These are phyloP conservation scores for Limnephilus lunatus DNA, from an alignment of 2,888 invertebrate species.

Conservation along the genomic window DNA sequence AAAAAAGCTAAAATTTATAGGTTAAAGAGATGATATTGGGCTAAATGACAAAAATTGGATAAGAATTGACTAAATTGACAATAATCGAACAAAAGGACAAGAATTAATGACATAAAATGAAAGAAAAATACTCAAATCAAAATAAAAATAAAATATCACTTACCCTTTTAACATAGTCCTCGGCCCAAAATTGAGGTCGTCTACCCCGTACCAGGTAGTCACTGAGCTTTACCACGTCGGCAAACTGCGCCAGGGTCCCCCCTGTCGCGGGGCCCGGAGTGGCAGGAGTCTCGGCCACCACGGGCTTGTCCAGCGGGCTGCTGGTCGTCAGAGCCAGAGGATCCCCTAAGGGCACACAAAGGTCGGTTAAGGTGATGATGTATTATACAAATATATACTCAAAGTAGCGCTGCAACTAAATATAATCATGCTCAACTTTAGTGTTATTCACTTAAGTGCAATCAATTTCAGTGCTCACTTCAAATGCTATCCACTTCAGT, in stretches of 20 bases:
- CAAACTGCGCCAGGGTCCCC: conserved; percentile 72
- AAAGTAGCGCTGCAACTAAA: no score
- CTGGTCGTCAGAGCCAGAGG: background rate
- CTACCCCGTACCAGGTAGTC: conserved; percentile 91
- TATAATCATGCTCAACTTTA: no score
- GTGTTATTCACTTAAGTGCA: no score
- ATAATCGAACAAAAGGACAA: background rate
- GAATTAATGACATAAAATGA: background rate
- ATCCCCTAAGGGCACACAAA: background rate
- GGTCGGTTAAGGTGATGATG: background rate
- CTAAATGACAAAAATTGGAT: no score
- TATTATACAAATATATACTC: no score
- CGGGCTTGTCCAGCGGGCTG: background rate
- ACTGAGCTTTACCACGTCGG: conserved; percentile 90
- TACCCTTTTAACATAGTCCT: conserved; percentile 88
- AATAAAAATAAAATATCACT: conserved; percentile 10
- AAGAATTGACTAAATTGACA: no score
- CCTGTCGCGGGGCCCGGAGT: conserved; percentile 69
- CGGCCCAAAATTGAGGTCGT: conserved; percentile 95
- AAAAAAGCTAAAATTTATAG: no score
- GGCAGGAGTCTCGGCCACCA: conserved; percentile 67
- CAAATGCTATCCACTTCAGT: no score
- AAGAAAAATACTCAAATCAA: background rate
- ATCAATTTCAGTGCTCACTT: no score
- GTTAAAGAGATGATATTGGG: no score